Conservation (phyloP, 2,113 vertebrate genomes). For the Scomber colias region DNA sequence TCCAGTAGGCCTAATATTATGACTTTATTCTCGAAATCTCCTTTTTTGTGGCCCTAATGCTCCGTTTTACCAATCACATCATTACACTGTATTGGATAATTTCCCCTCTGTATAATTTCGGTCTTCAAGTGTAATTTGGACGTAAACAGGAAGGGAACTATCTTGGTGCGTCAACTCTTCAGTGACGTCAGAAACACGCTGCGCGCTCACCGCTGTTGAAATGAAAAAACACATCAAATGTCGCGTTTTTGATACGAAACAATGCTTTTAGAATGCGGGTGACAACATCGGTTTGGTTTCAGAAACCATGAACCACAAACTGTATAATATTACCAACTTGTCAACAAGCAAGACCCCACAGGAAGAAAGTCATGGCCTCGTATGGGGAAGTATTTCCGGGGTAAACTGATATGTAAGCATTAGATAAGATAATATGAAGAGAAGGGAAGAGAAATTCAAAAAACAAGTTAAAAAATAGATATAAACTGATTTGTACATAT, state of each 20-base stretch:
- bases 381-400: slow-evolving; percentile 49
- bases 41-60: no score
- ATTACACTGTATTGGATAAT: neutral
- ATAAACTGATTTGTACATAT: no score
- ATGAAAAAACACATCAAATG: neutral
- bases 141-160: neutral
- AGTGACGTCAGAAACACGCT: slow-evolving; percentile 57
- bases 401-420: neutral
- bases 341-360: neutral
- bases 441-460: no score
- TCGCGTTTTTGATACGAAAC: neutral
- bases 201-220: slow-evolving; percentile 46
- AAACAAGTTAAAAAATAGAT: no score
- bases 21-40: no score
- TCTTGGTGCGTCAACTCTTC: slow-evolving; percentile 31
- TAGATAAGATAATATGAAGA: no score
- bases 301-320: neutral
- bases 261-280: fast-evolving
- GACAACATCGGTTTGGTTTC: fast-evolving
- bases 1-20: no score
- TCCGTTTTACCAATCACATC: no score
- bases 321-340: neutral
- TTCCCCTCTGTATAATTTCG: no score
- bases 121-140: neutral
- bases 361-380: slow-evolving; percentile 2